Evolutionary conservation across 1,140 invertebrate species (phyloP).

Genomic region (Philopotamus ludificatus): DNA sequence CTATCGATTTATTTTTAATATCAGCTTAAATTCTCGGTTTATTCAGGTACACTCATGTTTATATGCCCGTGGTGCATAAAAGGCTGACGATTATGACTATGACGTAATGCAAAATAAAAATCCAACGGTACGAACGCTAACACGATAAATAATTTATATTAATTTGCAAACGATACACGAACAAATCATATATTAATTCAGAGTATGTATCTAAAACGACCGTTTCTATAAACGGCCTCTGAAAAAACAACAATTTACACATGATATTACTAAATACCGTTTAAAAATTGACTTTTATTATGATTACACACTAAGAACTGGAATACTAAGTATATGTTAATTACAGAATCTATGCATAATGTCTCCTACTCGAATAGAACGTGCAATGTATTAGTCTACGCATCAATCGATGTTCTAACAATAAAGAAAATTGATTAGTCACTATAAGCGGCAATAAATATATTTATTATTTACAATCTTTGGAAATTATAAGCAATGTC

Average conservation of each 20-base stretch:
- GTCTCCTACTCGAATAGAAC: slow-evolving; percentile 7
- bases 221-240: neutral
- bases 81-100: neutral
- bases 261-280: slow-evolving; percentile 9
- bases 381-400: too few species aligned
- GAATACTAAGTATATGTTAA: neutral
- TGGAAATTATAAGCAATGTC: too few species aligned
- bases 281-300: slow-evolving; percentile 20
- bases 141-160: too few species aligned
- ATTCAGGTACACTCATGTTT: slow-evolving; percentile 5
- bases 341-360: slow-evolving; percentile 1
- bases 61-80: neutral
- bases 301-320: neutral
- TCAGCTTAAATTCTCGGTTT: slow-evolving; percentile 9
- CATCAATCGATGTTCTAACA: too few species aligned
- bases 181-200: too few species aligned
- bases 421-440: too few species aligned
- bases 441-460: too few species aligned
- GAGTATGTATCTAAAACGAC: neutral
- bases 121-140: too few species aligned
- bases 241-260: neutral
- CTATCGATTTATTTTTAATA: slow-evolving; percentile 3
- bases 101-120: too few species aligned
- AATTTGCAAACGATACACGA: too few species aligned
- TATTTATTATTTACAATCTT: too few species aligned